Percentiles rank a stretch among this genome's conserved stretches.
These are phyloP conservation scores for Oasisia sp. DNA, from an alignment of 2,888 invertebrate species.

Conservation along the genomic window DNA sequence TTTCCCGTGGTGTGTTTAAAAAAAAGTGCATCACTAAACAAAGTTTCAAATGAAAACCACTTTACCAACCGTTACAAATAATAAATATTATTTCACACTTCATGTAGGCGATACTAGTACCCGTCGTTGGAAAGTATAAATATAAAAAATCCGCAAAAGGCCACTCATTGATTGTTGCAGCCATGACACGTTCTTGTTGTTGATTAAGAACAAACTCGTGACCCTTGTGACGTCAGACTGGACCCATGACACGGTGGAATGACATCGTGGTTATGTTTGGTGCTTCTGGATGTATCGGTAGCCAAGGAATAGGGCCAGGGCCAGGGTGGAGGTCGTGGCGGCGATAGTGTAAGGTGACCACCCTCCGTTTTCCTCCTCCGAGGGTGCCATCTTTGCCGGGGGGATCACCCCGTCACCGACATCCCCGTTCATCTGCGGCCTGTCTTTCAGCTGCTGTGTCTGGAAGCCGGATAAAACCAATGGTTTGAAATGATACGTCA, in stretches of 20 bases:
- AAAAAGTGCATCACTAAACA: not conserved
- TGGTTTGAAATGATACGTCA: not conserved
- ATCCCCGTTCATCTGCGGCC: not conserved
- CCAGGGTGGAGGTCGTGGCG: not conserved
- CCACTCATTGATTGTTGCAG: not conserved
- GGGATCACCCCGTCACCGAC: not conserved
- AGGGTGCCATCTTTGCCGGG: not conserved
- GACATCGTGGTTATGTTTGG: not conserved
- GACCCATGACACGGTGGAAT: not conserved
- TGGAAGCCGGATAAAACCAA: not conserved
- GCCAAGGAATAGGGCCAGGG: not conserved
- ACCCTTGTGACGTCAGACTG: not conserved
- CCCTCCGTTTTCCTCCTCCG: not conserved
- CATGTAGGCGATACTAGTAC: not conserved
- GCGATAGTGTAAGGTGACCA: not conserved
- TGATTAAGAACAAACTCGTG: not conserved
- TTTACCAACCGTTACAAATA: not conserved
- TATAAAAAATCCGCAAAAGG: not conserved
- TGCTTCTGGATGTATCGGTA: not conserved
- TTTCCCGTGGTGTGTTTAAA: not conserved
- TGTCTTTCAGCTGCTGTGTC: not conserved
- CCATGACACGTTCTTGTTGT: not conserved
- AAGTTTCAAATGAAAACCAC: not conserved
- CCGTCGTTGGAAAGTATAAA: not conserved
- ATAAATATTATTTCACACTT: not conserved